These are phyloP conservation scores for Tanaodytes sp. DNA, from an alignment of 2,888 invertebrate genomes.

Conservation along the genomic window DNA sequence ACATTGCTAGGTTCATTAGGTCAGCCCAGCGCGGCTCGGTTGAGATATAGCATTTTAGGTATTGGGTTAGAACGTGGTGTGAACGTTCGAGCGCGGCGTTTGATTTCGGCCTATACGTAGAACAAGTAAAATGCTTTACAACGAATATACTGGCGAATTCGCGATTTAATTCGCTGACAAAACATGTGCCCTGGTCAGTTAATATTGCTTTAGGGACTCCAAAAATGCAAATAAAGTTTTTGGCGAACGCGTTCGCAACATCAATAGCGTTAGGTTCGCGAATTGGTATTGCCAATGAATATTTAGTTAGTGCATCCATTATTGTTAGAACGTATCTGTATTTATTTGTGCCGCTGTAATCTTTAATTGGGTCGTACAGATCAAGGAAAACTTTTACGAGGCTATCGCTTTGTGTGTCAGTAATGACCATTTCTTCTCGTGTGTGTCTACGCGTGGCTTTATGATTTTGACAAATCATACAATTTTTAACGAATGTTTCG, in stretches of 20 bases:
- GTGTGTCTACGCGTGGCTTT: not conserved
- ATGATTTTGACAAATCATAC: not conserved
- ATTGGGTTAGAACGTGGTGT: not conserved
- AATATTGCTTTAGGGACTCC: slow-evolving; percentile 5
- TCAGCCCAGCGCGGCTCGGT: not conserved
- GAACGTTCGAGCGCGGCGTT: slow-evolving; percentile 8
- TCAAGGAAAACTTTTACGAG: not conserved
- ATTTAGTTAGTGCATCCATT: not conserved
- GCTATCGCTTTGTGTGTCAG: not conserved
- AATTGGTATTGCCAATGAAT: not conserved
- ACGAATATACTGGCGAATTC: slow-evolving; percentile 4
- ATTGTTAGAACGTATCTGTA: slow-evolving; percentile 4
- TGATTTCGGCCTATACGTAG: not conserved
- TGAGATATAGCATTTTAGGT: not conserved
- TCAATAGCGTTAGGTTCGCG: not conserved
- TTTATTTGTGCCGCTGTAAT: slow-evolving; percentile 1
- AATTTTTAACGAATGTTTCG: not conserved
- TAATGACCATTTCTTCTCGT: not conserved
- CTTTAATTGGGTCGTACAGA: not conserved
- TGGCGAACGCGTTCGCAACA: not conserved
- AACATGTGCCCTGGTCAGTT: slow-evolving; percentile 10
- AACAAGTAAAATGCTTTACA: slow-evolving; percentile 6
- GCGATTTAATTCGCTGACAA: slow-evolving; percentile 6
- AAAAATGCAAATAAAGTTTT: slow-evolving; percentile 3
- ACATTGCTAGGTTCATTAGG: not conserved